phyloP scores from a whole-genome alignment of 2,113 vertebrate species.

The Podarcis muralis region DNA sequence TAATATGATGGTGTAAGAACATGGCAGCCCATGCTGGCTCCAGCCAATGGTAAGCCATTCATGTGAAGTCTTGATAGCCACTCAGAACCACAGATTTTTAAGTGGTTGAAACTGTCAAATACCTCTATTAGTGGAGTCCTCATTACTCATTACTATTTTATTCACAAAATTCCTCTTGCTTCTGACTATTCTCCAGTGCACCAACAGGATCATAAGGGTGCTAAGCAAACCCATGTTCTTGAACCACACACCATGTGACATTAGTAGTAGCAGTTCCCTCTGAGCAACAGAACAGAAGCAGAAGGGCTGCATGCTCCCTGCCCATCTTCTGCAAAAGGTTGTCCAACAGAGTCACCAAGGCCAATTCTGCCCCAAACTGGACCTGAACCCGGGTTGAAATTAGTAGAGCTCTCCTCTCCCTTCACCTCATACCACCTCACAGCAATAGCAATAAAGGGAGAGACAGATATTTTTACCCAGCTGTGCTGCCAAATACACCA shows the following conservation, averaged over 20 bases:
- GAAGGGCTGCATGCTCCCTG: too few species aligned
- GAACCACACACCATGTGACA: background rate
- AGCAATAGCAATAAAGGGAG: background rate
- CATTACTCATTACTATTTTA: background rate
- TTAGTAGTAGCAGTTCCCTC: too few species aligned
- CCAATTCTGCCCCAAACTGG: too few species aligned
- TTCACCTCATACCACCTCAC: background rate
- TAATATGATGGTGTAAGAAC: background rate
- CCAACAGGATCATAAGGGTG: background rate
- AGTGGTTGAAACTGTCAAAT: background rate
- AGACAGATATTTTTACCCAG: background rate
- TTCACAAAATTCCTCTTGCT: background rate
- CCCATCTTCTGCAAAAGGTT: too few species aligned
- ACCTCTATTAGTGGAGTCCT: background rate
- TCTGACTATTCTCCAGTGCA: background rate
- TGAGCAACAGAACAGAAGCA: too few species aligned
- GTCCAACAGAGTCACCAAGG: too few species aligned
- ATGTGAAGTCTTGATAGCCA: too few species aligned
- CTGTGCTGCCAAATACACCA: too few species aligned
- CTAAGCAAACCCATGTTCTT: background rate
- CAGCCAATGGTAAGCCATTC: too few species aligned
- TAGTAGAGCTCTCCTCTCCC: too few species aligned
- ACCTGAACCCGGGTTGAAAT: too few species aligned
- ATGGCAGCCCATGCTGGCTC: background rate
- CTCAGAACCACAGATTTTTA: too few species aligned